phyloP scores from a whole-genome alignment of 2,888 invertebrate species.

The Phengaris alcon region DNA sequence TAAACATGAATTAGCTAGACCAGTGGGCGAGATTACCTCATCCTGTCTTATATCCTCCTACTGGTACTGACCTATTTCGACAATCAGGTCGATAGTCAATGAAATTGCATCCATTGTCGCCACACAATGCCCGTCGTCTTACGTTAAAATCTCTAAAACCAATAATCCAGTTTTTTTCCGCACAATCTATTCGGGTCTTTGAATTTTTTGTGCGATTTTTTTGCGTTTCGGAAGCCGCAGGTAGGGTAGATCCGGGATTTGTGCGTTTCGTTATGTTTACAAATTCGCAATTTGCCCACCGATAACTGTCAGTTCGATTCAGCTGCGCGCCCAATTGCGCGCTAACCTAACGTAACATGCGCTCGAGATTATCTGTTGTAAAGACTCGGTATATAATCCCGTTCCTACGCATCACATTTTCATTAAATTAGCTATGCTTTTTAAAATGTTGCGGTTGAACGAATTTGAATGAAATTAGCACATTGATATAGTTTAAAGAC shows the following conservation, averaged over 20 bases:
- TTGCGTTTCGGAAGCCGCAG: conserved; percentile 78
- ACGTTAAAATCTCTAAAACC: conserved; percentile 51
- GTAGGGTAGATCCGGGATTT: conserved; percentile 74
- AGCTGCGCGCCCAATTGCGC: conserved; percentile 66
- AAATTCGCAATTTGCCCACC: conserved; percentile 70
- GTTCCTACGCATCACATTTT: neutral
- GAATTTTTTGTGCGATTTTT: conserved; percentile 64
- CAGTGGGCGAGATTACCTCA: conserved; percentile 54
- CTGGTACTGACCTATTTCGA: conserved; percentile 70
- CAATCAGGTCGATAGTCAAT: conserved; percentile 65
- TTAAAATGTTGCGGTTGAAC: neutral
- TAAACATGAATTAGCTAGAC: conserved; percentile 32
- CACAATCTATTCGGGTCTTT: conserved; percentile 69
- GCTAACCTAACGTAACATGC: neutral
- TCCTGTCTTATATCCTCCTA: conserved; percentile 58
- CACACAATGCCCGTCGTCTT: conserved; percentile 37
- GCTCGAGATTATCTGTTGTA: conserved; percentile 1
- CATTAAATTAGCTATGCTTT: neutral
- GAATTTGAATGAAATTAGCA: neutral
- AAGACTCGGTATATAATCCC: neutral
- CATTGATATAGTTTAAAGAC: no score
- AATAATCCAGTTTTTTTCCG: conserved; percentile 66
- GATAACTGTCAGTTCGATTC: conserved; percentile 71
- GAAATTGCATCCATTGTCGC: conserved; percentile 47
- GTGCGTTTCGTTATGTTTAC: conserved; percentile 71